Base-by-base conservation (phyloP, 1,140 invertebrate species). In the Babylonia areolata region DNA sequence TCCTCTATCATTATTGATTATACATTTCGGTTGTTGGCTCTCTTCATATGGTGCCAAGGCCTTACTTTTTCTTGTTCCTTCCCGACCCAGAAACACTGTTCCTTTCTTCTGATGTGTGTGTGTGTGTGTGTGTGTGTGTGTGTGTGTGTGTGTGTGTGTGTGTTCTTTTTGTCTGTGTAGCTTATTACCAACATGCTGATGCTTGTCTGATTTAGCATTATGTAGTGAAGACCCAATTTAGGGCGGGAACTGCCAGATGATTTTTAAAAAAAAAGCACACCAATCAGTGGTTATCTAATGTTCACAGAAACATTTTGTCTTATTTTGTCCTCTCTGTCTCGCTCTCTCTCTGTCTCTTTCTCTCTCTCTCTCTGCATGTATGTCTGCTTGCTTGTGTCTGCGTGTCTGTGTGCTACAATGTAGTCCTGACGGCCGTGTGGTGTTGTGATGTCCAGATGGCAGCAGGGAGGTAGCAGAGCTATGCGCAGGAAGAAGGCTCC, bases 131-230 rank as follows among this genome's bases (percentile, higher is more conserved):
- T 75, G 20, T 75, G 37, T 75, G 37, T 75, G 37, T 75, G 73
- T 75, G 73, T 75, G 73, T 75, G 73, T 75, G 73, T 75, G 73
- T 75, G n/a, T 75, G 73, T 75, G 15, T 75, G 73, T 75, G 73
- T 75, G 73, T 20, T 1, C 31, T 54, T 31, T 64, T 20, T 35
- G 51, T 31, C 2, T 54, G 40, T 58, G 51, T 46, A 20, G 3
- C n/a, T 2, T n/a, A 28, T 31, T n/a, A n/a, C n/a, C n/a, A n/a
- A n/a, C n/a, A n/a, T n/a, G n/a, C n/a, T n/a, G n/a, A n/a, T n/a
- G n/a, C n/a, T n/a, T n/a, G n/a, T n/a, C n/a, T n/a, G n/a, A n/a
- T n/a, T n/a, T n/a, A n/a, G n/a, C n/a, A n/a, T n/a, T n/a, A n/a
- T n/a, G n/a, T n/a, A n/a, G n/a, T n/a, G n/a, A n/a, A n/a, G n/a